Percentiles rank a stretch among this genome's conserved stretches.
phyloP scores from a whole-genome alignment of 2,113 vertebrate species.

The Bufo bufo region DNA sequence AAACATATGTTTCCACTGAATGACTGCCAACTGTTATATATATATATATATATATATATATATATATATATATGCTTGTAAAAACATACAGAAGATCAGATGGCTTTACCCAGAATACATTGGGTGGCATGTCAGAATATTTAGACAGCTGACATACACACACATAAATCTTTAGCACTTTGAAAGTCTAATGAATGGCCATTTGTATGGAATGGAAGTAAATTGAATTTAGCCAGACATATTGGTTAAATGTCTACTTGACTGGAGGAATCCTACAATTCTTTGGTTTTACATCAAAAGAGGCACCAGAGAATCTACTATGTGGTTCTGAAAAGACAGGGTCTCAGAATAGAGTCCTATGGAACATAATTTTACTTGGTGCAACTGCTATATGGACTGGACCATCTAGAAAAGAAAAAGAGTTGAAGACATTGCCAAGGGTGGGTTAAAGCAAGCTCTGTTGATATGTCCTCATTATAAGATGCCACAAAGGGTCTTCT shows the following conservation, averaged over 20 bases:
- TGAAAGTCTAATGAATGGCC: not conserved
- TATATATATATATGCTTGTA: conserved; percentile 77
- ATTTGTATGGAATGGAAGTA: not conserved
- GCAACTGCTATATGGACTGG: not conserved
- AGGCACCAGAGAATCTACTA: not conserved
- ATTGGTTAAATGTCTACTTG: not conserved
- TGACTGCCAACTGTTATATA: conserved; percentile 74
- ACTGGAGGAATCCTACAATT: not conserved
- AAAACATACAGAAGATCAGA: conserved; percentile 66
- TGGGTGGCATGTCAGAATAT: conserved; percentile 62
- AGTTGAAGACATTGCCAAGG: not conserved
- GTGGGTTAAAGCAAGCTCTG: not conserved
- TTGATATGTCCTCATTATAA: too few species aligned
- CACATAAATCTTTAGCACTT: conserved; percentile 6
- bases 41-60: conserved; percentile 78
- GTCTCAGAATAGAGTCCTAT: not conserved
- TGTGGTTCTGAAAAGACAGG: not conserved
- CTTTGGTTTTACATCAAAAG: not conserved
- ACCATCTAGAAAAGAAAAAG: not conserved
- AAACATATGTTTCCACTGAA: conserved; percentile 79
- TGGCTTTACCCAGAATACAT: conserved; percentile 68
- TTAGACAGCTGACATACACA: conserved; percentile 18
- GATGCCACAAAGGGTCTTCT: too few species aligned
- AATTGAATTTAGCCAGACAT: not conserved
- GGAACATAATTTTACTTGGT: not conserved